Percentiles rank a stretch among this genome's conserved stretches.
Evolutionary conservation across 30 jellyfish, hydroid and myxozoan species (phyloP).

Genomic region (Calvadosia cruxmelitensis): DNA sequence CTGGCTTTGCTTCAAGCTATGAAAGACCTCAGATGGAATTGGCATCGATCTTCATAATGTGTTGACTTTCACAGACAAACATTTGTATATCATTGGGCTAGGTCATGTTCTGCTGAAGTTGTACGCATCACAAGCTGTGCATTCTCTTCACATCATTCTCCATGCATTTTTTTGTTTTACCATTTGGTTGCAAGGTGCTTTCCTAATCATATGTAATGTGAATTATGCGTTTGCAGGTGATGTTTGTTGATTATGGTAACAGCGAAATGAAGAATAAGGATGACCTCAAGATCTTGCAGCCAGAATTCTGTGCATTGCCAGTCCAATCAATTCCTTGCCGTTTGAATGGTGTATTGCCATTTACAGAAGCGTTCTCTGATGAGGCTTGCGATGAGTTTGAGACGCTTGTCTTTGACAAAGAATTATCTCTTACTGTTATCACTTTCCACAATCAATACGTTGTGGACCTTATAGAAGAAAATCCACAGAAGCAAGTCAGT

Average conservation of each 20-base stretch:
- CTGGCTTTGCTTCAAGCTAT: too few relatives aligned
- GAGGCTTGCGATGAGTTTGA: constrained; percentile 47
- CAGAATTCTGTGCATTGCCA: constrained; percentile 70
- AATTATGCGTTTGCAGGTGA: constrained; percentile 59
- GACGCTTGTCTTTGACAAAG: constrained; percentile 53
- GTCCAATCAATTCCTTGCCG: constrained; percentile 64
- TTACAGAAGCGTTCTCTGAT: constrained; percentile 17
- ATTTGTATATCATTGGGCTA: too few relatives aligned
- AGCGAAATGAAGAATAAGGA: constrained; percentile 23
- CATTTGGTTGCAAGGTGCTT: too few relatives aligned
- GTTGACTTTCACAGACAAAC: too few relatives aligned
- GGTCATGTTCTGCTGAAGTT: too few relatives aligned
- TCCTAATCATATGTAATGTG: too few relatives aligned
- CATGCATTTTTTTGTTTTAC: too few relatives aligned
- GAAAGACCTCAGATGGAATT: too few relatives aligned
- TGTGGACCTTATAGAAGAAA: constrained; percentile 33
- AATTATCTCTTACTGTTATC: constrained; percentile 24
- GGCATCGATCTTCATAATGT: too few relatives aligned
- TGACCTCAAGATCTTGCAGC: constrained; percentile 34
- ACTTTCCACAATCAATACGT: constrained; percentile 14
- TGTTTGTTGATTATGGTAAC: constrained; percentile 83
- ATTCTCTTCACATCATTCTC: too few relatives aligned
- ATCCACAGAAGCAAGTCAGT: constrained; percentile 16
- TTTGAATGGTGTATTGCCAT: constrained; percentile 49
- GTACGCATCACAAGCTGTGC: too few relatives aligned